Conservation (phyloP, 1,140 invertebrate genomes). For the Halotydeus destructor region DNA sequence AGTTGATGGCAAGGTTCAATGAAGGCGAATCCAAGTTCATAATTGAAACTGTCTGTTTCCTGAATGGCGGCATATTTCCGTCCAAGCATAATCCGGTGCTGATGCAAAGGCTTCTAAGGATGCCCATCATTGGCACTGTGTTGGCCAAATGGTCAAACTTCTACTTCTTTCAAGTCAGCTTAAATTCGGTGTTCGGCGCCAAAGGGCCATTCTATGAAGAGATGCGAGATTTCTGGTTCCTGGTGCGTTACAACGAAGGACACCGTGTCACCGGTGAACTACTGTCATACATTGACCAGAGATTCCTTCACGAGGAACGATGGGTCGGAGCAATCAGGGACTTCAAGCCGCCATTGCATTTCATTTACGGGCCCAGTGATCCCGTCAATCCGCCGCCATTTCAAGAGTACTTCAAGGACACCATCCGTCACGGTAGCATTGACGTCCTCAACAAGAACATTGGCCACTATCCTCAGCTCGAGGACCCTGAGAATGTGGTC, state of each 20-base stretch:
- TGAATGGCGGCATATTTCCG: slow-evolving; percentile 24
- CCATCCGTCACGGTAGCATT: slow-evolving; percentile 9
- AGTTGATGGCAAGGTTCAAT: slow-evolving; percentile 20
- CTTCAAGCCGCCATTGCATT: slow-evolving; percentile 19
- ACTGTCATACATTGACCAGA: slow-evolving; percentile 15
- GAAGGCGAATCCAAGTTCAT: slow-evolving; percentile 5
- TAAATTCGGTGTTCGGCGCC: slow-evolving; percentile 21
- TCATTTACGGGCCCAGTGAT: slow-evolving; percentile 23
- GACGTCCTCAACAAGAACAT: slow-evolving; percentile 11
- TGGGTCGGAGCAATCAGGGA: slow-evolving; percentile 22
- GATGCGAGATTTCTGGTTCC: slow-evolving; percentile 20
- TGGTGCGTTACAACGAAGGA: slow-evolving; percentile 19
- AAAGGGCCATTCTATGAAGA: slow-evolving; percentile 20
- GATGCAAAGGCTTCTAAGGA: slow-evolving; percentile 16
- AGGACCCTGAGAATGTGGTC: slow-evolving; percentile 13
- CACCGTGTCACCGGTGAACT: slow-evolving; percentile 15
- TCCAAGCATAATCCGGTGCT: slow-evolving; percentile 19
- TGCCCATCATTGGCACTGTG: slow-evolving; percentile 13
- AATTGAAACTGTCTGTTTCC: slow-evolving; percentile 19
- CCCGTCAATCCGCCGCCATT: slow-evolving; percentile 21
- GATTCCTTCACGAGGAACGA: slow-evolving; percentile 18
- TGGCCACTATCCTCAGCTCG: slow-evolving; percentile 17
- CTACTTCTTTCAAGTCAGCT: slow-evolving; percentile 13
- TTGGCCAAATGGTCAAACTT: slow-evolving; percentile 9
- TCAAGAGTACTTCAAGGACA: slow-evolving; percentile 18